A percentile compares a stretch with the other conserved stretches of the same genome.
These are phyloP conservation scores for Callithrix jacchus DNA, from an alignment of 2,113 vertebrate genomes.

Conservation along the genomic window DNA sequence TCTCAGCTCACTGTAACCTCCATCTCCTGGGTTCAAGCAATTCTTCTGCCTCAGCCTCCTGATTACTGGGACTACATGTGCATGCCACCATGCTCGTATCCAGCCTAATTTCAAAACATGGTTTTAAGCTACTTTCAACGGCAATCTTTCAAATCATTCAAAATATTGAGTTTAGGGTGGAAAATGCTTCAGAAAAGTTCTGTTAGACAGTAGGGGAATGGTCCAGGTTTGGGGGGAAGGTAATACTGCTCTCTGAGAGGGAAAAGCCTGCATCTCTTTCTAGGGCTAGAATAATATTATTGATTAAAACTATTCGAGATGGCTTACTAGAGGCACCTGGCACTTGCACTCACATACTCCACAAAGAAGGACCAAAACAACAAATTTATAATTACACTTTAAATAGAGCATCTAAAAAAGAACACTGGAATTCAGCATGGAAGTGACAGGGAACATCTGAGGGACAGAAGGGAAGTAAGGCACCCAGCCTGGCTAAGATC, in stretches of 20 bases:
- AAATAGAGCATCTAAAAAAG: no score
- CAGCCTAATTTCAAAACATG: constrained; percentile 15
- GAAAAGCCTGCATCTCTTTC: background rate
- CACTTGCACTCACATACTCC: no score
- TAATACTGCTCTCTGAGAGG: background rate
- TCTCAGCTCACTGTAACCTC: no score
- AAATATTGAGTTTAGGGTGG: background rate
- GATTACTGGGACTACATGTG: no score
- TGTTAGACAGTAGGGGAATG: background rate
- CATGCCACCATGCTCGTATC: background rate
- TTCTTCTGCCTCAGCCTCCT: no score
- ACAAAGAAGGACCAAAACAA: no score
- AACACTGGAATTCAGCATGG: no score
- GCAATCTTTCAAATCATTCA: background rate
- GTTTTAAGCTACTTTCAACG: constrained; percentile 7
- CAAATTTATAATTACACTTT: no score
- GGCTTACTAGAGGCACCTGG: no score
- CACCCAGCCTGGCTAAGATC: background rate
- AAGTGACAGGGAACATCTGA: background rate
- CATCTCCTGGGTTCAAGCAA: no score
- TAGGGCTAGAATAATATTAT: background rate
- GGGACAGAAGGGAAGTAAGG: background rate
- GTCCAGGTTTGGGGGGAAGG: background rate
- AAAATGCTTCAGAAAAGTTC: background rate
- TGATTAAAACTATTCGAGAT: background rate